Conservation (phyloP, 2,113 vertebrate genomes). For the Petaurus breviceps region DNA sequence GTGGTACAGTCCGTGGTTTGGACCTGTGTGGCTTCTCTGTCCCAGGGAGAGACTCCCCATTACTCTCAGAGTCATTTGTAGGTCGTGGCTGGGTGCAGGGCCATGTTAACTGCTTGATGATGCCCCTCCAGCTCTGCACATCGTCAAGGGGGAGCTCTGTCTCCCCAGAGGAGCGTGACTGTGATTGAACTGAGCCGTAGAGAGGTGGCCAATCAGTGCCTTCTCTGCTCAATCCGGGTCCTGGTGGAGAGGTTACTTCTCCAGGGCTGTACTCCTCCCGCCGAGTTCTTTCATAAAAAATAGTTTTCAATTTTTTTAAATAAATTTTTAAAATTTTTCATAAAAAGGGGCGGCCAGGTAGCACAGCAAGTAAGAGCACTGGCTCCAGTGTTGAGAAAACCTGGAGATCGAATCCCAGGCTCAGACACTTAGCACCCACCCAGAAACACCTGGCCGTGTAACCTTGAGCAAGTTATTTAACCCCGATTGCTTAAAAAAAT, state of each 20-base stretch:
- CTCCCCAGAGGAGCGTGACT: constrained; percentile 81
- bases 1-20: constrained; percentile 81
- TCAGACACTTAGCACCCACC: too few species aligned
- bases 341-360: too few species aligned
- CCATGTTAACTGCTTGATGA: constrained; percentile 35
- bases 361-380: too few species aligned
- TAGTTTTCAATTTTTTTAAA: too few species aligned
- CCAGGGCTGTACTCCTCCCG: constrained; percentile 63
- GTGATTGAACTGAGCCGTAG: constrained; percentile 72
- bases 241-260: not conserved
- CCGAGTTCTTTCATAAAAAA: not conserved
- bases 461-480: too few species aligned
- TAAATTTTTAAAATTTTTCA: too few species aligned
- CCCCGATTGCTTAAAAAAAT: too few species aligned
- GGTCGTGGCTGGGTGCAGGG: constrained; percentile 73
- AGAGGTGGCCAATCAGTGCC: constrained; percentile 57
- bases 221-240: not conserved
- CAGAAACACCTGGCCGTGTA: too few species aligned
- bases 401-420: too few species aligned
- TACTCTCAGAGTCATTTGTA: constrained; percentile 89
- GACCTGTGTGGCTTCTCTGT: constrained; percentile 88
- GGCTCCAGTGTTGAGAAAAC: too few species aligned
- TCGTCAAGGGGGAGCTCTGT: constrained; percentile 80
- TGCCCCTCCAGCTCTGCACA: constrained; percentile 64
- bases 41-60: constrained; percentile 90